Evolutionary conservation across 2,113 vertebrate species (phyloP).

Genomic region (Grantiella picta): DNA sequence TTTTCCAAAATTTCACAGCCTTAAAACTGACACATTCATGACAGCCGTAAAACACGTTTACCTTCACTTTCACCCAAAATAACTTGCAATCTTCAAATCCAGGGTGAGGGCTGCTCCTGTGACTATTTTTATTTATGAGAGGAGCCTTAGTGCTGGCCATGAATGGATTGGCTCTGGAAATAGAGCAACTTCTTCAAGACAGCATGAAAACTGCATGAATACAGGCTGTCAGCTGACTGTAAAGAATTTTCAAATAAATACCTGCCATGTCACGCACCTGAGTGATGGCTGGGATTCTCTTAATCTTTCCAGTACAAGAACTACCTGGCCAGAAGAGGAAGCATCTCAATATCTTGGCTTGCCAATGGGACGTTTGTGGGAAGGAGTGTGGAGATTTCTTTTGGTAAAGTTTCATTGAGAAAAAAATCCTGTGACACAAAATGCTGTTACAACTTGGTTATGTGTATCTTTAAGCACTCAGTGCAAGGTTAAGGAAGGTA

Average conservation of each 20-base stretch:
- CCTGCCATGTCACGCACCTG: rapidly evolving
- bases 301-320: background rate
- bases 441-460: background rate
- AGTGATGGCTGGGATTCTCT: background rate
- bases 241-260: background rate
- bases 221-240: background rate
- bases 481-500: background rate
- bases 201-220: background rate
- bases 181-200: background rate
- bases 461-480: background rate
- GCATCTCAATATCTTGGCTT: background rate
- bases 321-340: rapidly evolving
- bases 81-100: background rate
- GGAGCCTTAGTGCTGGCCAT: background rate
- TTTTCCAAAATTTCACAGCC: conserved; percentile 32
- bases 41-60: background rate
- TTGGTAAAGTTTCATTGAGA: background rate
- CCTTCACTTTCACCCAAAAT: conserved; percentile 31
- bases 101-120: background rate
- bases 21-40: background rate
- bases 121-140: conserved; percentile 14
- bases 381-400: background rate
- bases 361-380: background rate
- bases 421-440: background rate
- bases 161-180: conserved; percentile 28